Conservation (phyloP, 2,113 vertebrate genomes). For the Monopterus albus region DNA sequence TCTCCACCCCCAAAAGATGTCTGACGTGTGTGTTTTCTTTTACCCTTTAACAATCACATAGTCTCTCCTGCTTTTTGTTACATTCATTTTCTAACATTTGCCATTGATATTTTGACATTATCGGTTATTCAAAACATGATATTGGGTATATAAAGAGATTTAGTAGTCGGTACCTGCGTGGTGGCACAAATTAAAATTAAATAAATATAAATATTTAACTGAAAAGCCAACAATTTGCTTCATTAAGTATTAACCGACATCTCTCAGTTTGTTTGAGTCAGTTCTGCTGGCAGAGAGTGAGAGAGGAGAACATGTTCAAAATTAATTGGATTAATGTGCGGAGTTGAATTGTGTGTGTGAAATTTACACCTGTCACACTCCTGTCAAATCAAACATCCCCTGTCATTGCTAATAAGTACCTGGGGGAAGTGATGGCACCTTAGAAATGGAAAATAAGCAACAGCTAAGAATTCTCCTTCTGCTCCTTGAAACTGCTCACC, state of each 20-base stretch:
- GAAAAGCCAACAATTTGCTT: neutral
- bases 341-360: conserved; percentile 71
- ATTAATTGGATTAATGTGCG: conserved; percentile 79
- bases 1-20: conserved; percentile 40
- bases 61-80: neutral
- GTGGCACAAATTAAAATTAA: conserved; percentile 10
- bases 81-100: neutral
- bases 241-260: neutral
- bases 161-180: neutral
- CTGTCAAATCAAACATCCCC: conserved; percentile 72
- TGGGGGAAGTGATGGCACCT: conserved; percentile 45
- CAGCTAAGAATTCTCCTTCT: conserved; percentile 21
- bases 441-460: conserved; percentile 46
- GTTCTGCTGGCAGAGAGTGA: conserved; percentile 11
- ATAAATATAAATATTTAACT: neutral
- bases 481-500: neutral
- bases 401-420: conserved; percentile 72
- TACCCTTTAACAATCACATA: conserved; percentile 13
- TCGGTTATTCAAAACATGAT: neutral
- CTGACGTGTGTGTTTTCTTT: conserved; percentile 32
- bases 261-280: neutral
- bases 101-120: neutral
- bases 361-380: conserved; percentile 77
- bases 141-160: neutral
- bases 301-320: conserved; percentile 48